A percentile compares a stretch with the other conserved stretches of the same genome.
Evolutionary conservation across 2,888 invertebrate species (phyloP).

Genomic region (Drosophila paracracens): DNA sequence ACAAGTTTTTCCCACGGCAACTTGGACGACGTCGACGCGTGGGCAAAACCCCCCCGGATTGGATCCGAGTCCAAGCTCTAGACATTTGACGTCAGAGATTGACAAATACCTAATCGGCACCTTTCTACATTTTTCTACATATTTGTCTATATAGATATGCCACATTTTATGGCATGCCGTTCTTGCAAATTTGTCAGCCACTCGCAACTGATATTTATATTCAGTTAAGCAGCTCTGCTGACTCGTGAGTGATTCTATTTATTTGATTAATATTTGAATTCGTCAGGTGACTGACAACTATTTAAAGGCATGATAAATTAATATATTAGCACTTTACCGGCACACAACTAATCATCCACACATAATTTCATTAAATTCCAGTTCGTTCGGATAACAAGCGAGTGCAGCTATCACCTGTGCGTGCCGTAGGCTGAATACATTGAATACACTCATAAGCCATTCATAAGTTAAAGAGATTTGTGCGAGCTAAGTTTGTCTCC

Average conservation of each 20-base stretch:
- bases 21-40: slow-evolving; percentile 48
- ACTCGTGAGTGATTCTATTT: slow-evolving; percentile 44
- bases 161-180: slow-evolving; percentile 15
- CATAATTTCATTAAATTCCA: slow-evolving; percentile 20
- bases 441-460: slow-evolving; percentile 1
- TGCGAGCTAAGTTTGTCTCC: not conserved
- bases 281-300: slow-evolving; percentile 46
- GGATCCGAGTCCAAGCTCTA: slow-evolving; percentile 20
- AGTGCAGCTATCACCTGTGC: not conserved
- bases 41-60: slow-evolving; percentile 57
- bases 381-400: slow-evolving; percentile 10
- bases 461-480: not conserved
- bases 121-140: slow-evolving; percentile 1
- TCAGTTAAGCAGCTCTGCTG: not conserved
- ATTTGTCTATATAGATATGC: not conserved
- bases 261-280: slow-evolving; percentile 36
- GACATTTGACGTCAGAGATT: slow-evolving; percentile 52
- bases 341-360: slow-evolving; percentile 12
- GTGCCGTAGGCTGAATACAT: not conserved
- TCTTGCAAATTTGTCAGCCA: slow-evolving; percentile 45
- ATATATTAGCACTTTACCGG: slow-evolving; percentile 30
- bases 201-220: slow-evolving; percentile 18
- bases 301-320: slow-evolving; percentile 16
- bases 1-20: slow-evolving; percentile 67
- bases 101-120: slow-evolving; percentile 18